phyloP scores from a whole-genome alignment of 2,888 invertebrate species.

The Ormyrus pomaceus region DNA sequence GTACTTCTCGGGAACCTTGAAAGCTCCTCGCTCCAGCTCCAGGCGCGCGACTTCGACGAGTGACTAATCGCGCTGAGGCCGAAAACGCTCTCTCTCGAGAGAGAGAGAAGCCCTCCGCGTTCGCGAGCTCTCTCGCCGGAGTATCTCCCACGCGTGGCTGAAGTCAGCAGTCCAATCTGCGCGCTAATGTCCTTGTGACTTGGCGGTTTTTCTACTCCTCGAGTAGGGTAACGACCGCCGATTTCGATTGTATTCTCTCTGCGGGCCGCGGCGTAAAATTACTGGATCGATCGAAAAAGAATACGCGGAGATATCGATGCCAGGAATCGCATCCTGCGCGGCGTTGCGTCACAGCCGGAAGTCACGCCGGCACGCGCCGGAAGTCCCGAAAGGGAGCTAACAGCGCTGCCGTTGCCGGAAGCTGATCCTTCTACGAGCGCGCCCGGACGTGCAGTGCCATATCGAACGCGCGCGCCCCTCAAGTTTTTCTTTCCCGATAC shows the following conservation, averaged over 20 bases:
- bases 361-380: conserved; percentile 57
- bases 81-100: conserved; percentile 33
- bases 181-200: too few species aligned
- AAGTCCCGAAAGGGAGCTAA: conserved; percentile 42
- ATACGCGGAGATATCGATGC: conserved; percentile 6
- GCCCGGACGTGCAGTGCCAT: too few species aligned
- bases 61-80: conserved; percentile 39
- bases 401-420: conserved; percentile 16
- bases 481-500: too few species aligned
- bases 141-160: background rate
- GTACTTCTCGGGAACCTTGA: conserved; percentile 44
- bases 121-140: conserved; percentile 25
- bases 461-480: too few species aligned
- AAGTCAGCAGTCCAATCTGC: background rate
- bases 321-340: conserved; percentile 23
- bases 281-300: conserved; percentile 15
- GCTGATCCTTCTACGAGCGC: conserved; percentile 25
- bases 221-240: too few species aligned
- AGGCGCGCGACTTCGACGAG: background rate
- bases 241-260: background rate
- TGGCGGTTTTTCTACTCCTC: too few species aligned
- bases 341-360: conserved; percentile 52
- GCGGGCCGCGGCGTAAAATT: conserved; percentile 8
- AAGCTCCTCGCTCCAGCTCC: conserved; percentile 31
- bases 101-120: conserved; percentile 35